Percentiles rank a stretch among this genome's conserved stretches.
Conservation (phyloP, 2,888 invertebrate genomes). For the Zelleria hepariella region DNA sequence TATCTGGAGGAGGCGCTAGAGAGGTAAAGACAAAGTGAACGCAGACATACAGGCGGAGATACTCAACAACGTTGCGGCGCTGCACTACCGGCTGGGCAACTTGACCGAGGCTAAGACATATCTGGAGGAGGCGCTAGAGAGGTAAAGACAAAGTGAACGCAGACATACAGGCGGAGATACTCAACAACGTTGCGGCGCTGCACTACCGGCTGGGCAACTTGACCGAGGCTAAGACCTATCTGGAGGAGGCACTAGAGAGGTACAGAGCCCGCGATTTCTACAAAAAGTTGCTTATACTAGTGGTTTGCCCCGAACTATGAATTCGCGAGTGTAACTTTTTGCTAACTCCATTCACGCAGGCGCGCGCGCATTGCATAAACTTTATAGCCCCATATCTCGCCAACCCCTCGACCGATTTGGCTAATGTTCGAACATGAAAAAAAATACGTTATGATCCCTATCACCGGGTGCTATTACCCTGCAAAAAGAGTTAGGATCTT, state of each 20-base stretch:
- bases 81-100: slow-evolving; percentile 92
- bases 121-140: slow-evolving; percentile 86
- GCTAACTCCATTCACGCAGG: no score
- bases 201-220: slow-evolving; percentile 92
- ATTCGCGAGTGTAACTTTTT: no score
- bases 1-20: slow-evolving; percentile 89
- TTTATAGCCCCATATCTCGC: no score
- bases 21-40: slow-evolving; percentile 88
- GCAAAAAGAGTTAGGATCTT: no score
- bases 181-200: slow-evolving; percentile 96
- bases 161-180: slow-evolving; percentile 96
- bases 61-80: slow-evolving; percentile 95
- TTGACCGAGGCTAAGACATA: slow-evolving; percentile 86
- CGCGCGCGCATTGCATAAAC: no score
- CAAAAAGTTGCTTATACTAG: no score
- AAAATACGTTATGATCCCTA: no score
- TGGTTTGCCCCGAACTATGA: no score
- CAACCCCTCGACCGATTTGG: no score
- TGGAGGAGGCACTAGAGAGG: slow-evolving; percentile 86
- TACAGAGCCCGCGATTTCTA: no score
- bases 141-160: slow-evolving; percentile 92
- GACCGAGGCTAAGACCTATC: slow-evolving; percentile 85
- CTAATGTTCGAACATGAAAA: no score
- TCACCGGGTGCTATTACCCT: no score
- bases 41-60: slow-evolving; percentile 98